Evolutionary conservation across 2,113 vertebrate genomes (phyloP), one percentile per base, ranked within the genome.

Genomic region (Chunga burmeisteri): DNA sequence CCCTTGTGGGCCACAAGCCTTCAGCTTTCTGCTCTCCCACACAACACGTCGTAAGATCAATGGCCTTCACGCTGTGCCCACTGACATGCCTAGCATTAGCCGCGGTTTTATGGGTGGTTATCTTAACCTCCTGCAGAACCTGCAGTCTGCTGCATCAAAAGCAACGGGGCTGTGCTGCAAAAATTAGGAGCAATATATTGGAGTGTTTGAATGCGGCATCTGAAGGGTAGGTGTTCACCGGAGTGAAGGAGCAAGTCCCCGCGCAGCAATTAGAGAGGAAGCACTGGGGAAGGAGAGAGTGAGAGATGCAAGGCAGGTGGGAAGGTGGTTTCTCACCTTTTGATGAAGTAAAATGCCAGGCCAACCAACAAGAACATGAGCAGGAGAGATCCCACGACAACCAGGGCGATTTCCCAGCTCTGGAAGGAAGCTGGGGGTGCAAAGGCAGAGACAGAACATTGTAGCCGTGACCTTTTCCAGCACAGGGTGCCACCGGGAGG

Each of bases 241-340:
- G 4, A 38, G 26, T 22, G 58, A 81, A 75, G 56, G 50, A 58
- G 53, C 61, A 52, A 10, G 61, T 83, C 44, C 13, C 38, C 2
- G 1, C 3, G 1, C 27, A 62, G 58, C 7, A 9, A 8, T 62
- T 40, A 30, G 34, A 67, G 34, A 65, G 49, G 66, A 88, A 73
- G 27, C 56, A 19, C 36, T 19, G 19, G 16, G 40, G 70, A 46
- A 88, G 59, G 19, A 88, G 27, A 44, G 15, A 16, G 17, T 42
- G 23, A 30, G 58, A 47, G 42, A 23, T 20, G 46, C 46, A 47
- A 27, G 50, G 70, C 34, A 56, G 38, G 26, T 23, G 13, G 26
- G 67, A 50, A 14, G 13, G 34, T n/a, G 15, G 16, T 53, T 79
- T 71, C 94, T 90, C 73, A 97, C 96, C 96, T 96, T 95, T 78